Evolutionary conservation across 2,888 invertebrate genomes (phyloP).

Genomic region (Rhogogaster chlorosoma): DNA sequence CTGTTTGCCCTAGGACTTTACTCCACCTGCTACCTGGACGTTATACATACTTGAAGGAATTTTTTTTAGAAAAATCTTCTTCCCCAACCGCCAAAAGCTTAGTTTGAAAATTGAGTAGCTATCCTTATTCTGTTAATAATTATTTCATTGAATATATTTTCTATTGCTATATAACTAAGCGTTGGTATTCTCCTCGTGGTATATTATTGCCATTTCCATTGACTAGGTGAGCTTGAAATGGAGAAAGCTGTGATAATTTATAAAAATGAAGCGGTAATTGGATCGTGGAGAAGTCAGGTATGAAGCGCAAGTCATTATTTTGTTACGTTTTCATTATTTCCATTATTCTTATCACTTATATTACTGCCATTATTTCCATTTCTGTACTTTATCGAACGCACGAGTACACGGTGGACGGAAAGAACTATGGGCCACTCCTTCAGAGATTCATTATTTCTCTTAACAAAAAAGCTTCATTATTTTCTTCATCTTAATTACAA

Average conservation of each 20-base stretch:
- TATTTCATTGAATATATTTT: not conserved
- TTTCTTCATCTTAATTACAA: conserved; percentile 40
- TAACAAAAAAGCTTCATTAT: conserved; percentile 38
- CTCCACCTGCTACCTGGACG: conserved; percentile 14
- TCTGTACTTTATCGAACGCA: conserved; percentile 31
- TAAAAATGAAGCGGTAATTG: conserved; percentile 40
- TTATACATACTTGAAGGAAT: not conserved
- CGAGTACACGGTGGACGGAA: conserved; percentile 21
- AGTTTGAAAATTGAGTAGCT: not conserved
- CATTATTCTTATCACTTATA: conserved; percentile 34
- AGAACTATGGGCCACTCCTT: conserved; percentile 7
- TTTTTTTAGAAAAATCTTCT: not conserved
- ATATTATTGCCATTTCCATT: not conserved
- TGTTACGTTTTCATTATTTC: conserved; percentile 28
- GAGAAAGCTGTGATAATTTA: not conserved
- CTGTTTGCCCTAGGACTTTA: conserved; percentile 16
- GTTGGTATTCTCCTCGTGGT: not conserved
- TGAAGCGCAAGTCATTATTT: conserved; percentile 44
- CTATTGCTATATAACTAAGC: not conserved
- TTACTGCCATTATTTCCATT: conserved; percentile 31
- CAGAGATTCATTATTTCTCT: conserved; percentile 39
- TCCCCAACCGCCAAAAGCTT: not conserved
- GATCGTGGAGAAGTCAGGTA: conserved; percentile 39
- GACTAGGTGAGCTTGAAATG: not conserved
- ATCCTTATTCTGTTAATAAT: not conserved